Percentiles rank a stretch among this genome's conserved stretches.
phyloP scores from a whole-genome alignment of 2,113 vertebrate genomes.

The Myrmecophaga tridactyla region DNA sequence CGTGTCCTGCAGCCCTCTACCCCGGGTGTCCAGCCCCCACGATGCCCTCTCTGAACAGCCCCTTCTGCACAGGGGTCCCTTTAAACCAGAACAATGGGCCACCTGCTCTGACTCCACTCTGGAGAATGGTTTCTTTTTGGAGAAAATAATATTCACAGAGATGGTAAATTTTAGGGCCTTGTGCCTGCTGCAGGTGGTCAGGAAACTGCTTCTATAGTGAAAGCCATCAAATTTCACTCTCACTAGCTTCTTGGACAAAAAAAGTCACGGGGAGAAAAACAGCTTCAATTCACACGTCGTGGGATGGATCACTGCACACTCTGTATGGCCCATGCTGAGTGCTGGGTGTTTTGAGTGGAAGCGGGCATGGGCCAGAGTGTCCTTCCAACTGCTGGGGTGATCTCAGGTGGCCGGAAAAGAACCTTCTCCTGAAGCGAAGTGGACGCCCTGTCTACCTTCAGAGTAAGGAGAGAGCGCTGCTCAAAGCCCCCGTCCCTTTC shows the following conservation, averaged over 20 bases:
- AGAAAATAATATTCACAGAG: background rate
- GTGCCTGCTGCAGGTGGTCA: background rate
- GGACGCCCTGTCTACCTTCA: conserved; percentile 25
- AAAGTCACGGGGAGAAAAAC: background rate
- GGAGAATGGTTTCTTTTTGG: background rate
- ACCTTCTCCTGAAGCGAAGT: conserved; percentile 56
- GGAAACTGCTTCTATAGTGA: background rate
- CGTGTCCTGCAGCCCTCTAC: background rate
- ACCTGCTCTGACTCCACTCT: conserved; percentile 35
- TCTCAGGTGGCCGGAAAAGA: background rate
- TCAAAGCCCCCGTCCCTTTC: conserved; percentile 32
- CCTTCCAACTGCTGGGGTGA: background rate
- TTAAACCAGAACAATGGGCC: conserved; percentile 44
- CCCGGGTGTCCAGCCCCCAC: background rate
- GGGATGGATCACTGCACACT: background rate
- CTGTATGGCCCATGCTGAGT: background rate
- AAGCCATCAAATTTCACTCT: background rate
- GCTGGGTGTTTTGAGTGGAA: background rate
- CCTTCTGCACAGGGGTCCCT: background rate
- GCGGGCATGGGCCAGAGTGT: background rate
- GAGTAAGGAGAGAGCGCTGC: background rate
- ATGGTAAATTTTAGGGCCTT: background rate
- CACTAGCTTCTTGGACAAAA: background rate
- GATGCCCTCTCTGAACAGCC: background rate
- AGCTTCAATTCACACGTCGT: background rate